These are phyloP conservation scores for Acanthochromis polyacanthus DNA, from an alignment of 2,113 vertebrate genomes.

Conservation along the genomic window DNA sequence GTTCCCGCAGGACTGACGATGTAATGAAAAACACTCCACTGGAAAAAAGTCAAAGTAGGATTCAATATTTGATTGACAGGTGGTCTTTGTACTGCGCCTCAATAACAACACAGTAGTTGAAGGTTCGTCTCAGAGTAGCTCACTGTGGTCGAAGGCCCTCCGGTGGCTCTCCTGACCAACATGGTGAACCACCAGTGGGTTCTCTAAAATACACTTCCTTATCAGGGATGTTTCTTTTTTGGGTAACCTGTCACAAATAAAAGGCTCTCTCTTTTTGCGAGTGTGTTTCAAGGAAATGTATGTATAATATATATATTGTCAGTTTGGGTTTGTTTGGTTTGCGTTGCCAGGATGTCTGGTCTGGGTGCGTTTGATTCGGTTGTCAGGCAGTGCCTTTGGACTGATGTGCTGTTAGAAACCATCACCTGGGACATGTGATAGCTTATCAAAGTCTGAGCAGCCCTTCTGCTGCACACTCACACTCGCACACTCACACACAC, in stretches of 20 bases:
- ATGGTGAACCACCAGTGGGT: neutral
- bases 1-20: neutral
- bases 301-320: conserved; percentile 62
- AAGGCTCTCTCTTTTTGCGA: conserved; percentile 22
- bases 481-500: conserved; percentile 22
- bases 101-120: neutral
- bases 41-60: neutral
- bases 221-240: conserved; percentile 52
- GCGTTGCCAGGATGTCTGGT: conserved; percentile 78
- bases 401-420: conserved; percentile 92
- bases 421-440: conserved; percentile 99
- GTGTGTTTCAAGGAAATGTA: conserved; percentile 58
- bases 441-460: conserved; percentile 99
- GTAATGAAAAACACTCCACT: neutral
- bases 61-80: conserved; percentile 24
- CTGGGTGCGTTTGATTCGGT: conserved; percentile 83
- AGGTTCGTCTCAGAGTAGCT: neutral
- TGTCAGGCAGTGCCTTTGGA: conserved; percentile 90
- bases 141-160: conserved; percentile 11
- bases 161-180: conserved; percentile 21
- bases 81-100: neutral
- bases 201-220: conserved; percentile 53
- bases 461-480: conserved; percentile 86
- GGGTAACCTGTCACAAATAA: conserved; percentile 39
- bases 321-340: conserved; percentile 76